phyloP scores from a whole-genome alignment of 2,113 vertebrate genomes.

The Thalassoma bifasciatum region DNA sequence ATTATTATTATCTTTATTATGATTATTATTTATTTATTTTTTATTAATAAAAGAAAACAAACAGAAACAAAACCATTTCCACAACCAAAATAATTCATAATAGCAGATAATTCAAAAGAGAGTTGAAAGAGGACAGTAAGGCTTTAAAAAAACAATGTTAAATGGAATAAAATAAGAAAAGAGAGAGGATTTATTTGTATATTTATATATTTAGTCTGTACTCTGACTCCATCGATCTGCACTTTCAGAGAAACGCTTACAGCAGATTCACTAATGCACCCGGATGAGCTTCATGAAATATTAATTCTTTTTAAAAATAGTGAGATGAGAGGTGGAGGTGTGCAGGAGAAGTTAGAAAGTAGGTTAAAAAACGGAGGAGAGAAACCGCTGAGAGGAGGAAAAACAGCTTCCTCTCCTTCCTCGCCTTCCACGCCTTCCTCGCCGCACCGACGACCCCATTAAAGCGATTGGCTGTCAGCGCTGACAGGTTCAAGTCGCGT shows the following conservation, averaged over 20 bases:
- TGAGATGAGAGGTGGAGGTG: conserved; percentile 33
- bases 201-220: no score
- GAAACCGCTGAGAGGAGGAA: conserved; percentile 6
- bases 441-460: conserved; percentile 62
- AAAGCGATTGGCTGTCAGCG: conserved; percentile 51
- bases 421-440: conserved; percentile 52
- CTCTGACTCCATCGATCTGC: conserved; percentile 46
- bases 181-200: no score
- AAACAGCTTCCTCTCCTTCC: conserved; percentile 48
- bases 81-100: no score
- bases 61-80: no score
- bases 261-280: conserved; percentile 38
- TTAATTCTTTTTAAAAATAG: conserved; percentile 34
- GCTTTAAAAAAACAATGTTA: no score
- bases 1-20: no score
- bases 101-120: no score
- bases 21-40: no score
- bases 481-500: conserved; percentile 66
- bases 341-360: conserved; percentile 43
- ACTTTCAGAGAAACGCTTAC: conserved; percentile 27
- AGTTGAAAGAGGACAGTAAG: no score
- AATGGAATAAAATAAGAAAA: no score
- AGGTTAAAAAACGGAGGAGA: conserved; percentile 44
- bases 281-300: conserved; percentile 56
- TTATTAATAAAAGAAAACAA: no score